Conservation (phyloP, 1,140 invertebrate genomes). For the Hylaeus volcanicus region DNA sequence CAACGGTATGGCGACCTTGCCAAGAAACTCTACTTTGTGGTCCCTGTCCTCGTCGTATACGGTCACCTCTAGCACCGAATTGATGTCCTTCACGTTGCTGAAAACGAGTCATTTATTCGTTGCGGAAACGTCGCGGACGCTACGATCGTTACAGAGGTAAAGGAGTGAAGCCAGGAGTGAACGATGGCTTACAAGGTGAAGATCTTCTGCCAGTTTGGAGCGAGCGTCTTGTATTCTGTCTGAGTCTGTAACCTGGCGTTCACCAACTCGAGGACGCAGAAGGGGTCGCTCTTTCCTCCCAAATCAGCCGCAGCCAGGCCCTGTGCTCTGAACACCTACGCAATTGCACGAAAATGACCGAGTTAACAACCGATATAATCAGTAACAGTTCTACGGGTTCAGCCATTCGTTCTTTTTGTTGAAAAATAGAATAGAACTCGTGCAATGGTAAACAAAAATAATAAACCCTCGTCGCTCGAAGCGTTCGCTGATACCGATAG, state of each 20-base stretch:
- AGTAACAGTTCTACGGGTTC: too few relatives aligned
- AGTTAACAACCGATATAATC: too few relatives aligned
- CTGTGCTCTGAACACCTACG: conserved; percentile 89
- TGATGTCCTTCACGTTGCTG: conserved; percentile 98
- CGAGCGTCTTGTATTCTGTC: conserved; percentile 98
- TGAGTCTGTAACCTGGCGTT: conserved; percentile 98
- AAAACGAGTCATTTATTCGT: conserved; percentile 9
- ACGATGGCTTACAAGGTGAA: conserved; percentile 94
- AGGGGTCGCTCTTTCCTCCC: conserved; percentile 97
- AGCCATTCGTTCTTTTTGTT: too few relatives aligned
- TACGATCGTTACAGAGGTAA: too few relatives aligned
- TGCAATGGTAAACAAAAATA: too few relatives aligned
- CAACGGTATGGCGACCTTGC: conserved; percentile 95
- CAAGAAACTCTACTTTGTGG: conserved; percentile 98
- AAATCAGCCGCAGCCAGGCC: conserved; percentile 94
- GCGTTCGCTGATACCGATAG: too few relatives aligned
- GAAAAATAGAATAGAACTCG: too few relatives aligned
- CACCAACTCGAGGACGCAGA: conserved; percentile 97
- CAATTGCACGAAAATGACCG: too few relatives aligned
- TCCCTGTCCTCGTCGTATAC: conserved; percentile 99
- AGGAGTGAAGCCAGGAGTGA: neutral
- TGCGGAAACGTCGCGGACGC: too few relatives aligned
- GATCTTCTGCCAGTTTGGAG: conserved; percentile 98
- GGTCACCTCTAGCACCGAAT: conserved; percentile 97
- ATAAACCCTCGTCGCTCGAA: too few relatives aligned